A percentile compares a stretch with the other conserved stretches of the same genome.
Evolutionary conservation across 2,888 invertebrate genomes (phyloP).

Genomic region (Xanthia togata): DNA sequence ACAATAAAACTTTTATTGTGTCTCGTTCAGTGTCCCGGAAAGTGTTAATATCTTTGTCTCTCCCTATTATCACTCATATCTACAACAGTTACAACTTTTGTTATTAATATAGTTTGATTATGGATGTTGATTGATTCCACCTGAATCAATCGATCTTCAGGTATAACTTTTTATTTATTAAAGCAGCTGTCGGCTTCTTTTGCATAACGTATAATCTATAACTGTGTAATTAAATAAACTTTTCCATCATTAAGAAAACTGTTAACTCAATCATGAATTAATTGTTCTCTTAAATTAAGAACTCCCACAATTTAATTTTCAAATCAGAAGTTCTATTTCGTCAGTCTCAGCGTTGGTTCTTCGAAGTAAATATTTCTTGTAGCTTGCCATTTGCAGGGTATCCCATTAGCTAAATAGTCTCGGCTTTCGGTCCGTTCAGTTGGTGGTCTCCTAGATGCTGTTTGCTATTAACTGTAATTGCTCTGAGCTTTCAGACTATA

Average conservation of each 20-base stretch:
- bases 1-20: no score
- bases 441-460: constrained; percentile 48
- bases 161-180: not conserved
- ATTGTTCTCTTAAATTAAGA: constrained; percentile 9
- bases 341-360: constrained; percentile 1
- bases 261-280: not conserved
- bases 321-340: constrained; percentile 36
- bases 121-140: not conserved
- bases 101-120: not conserved
- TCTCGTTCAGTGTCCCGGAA: no score
- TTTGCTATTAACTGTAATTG: constrained; percentile 55
- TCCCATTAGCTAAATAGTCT: constrained; percentile 55
- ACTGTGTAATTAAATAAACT: no score
- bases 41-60: no score
- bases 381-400: constrained; percentile 40
- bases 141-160: not conserved
- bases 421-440: constrained; percentile 21
- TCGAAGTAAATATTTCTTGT: constrained; percentile 40
- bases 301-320: constrained; percentile 14
- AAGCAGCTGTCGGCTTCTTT: not conserved
- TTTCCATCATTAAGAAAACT: not conserved
- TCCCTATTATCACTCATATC: not conserved
- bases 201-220: not conserved
- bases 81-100: not conserved
- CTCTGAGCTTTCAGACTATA: constrained; percentile 42